A percentile compares a stretch with the other conserved stretches of the same genome.
Conservation (phyloP, 2,888 invertebrate genomes). For the Drosophila prostipennis region DNA sequence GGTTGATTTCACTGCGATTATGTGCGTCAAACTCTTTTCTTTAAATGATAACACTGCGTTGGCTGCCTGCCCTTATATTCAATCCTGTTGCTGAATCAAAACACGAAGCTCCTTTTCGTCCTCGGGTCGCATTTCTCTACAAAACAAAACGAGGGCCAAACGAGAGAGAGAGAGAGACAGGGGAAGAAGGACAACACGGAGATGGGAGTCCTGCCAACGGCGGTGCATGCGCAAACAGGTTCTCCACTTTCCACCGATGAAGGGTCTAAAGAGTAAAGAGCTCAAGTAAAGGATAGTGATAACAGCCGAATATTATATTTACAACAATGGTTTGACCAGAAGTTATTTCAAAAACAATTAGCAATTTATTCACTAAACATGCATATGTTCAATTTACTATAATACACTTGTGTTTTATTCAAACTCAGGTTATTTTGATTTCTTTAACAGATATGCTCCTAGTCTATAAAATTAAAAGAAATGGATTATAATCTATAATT, state of each 20-base stretch:
- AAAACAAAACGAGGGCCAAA: constrained; percentile 32
- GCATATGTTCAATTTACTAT: too few relatives aligned
- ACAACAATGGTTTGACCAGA: neutral
- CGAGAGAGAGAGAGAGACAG: constrained; percentile 1
- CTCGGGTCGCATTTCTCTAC: constrained; percentile 54
- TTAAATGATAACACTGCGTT: constrained; percentile 49
- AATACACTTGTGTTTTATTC: too few relatives aligned
- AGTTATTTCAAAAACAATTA: too few relatives aligned
- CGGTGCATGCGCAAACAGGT: constrained; percentile 42
- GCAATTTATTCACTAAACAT: too few relatives aligned
- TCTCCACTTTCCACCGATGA: neutral
- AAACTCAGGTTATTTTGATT: too few relatives aligned
- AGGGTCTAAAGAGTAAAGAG: neutral
- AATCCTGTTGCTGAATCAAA: constrained; percentile 58
- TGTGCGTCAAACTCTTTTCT: constrained; percentile 25
- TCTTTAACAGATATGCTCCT: too few relatives aligned
- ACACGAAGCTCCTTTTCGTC: constrained; percentile 39
- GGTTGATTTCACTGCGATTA: constrained; percentile 39
- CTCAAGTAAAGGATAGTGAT: neutral
- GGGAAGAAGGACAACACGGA: constrained; percentile 10
- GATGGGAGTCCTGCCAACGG: constrained; percentile 7
- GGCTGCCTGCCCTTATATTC: constrained; percentile 36
- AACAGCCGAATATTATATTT: neutral
- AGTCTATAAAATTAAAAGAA: too few relatives aligned
- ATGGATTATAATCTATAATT: too few relatives aligned